Conservation (phyloP, 1,140 invertebrate genomes). For the Aphaenogaster rudis region DNA sequence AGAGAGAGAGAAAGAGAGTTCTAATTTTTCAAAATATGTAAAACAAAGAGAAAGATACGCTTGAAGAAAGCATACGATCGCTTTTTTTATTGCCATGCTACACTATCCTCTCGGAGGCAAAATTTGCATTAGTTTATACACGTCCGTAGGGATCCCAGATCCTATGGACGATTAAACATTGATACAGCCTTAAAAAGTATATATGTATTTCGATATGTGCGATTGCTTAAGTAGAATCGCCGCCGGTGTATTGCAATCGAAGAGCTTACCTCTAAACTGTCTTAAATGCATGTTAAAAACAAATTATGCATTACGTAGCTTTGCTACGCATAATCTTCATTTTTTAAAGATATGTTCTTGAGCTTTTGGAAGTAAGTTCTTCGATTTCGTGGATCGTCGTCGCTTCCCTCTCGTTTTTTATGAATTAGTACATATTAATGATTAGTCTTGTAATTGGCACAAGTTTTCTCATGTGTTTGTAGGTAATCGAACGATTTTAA, state of each 20-base stretch:
- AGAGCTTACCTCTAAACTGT: background rate
- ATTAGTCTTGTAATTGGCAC: constrained; percentile 64
- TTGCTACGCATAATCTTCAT: background rate
- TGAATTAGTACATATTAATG: constrained; percentile 46
- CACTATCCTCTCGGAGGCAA: constrained; percentile 80
- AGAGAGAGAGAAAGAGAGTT: constrained; percentile 12
- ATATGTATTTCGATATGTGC: constrained; percentile 51
- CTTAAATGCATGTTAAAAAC: constrained; percentile 23
- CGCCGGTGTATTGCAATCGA: constrained; percentile 13
- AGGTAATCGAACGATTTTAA: constrained; percentile 26
- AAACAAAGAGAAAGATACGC: constrained; percentile 29
- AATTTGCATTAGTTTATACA: constrained; percentile 74
- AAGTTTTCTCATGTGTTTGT: constrained; percentile 43
- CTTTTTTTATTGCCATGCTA: constrained; percentile 82
- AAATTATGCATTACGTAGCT: background rate
- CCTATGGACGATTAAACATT: constrained; percentile 68
- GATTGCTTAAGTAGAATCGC: constrained; percentile 38
- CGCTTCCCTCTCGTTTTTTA: constrained; percentile 38
- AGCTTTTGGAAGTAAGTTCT: constrained; percentile 19
- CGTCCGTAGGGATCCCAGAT: constrained; percentile 58
- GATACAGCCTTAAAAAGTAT: constrained; percentile 52
- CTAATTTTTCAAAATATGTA: constrained; percentile 28
- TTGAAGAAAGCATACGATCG: constrained; percentile 51
- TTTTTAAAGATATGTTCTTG: constrained; percentile 28
- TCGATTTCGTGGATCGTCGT: constrained; percentile 37